Evolutionary conservation across 2,113 vertebrate species (phyloP).

Genomic region (Alectura lathami): DNA sequence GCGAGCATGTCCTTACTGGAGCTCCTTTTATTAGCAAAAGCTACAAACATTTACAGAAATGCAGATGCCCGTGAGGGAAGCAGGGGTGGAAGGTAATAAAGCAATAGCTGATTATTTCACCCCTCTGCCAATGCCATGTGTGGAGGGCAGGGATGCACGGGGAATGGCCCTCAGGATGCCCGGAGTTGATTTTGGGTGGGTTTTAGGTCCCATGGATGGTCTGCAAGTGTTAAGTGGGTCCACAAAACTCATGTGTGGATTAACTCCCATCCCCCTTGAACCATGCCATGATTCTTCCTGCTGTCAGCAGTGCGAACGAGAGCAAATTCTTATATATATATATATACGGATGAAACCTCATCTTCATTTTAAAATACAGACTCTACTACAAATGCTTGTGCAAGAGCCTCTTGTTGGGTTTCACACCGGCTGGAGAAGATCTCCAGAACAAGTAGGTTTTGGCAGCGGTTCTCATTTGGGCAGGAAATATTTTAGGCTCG

Average conservation of each 20-base stretch:
- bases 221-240: neutral
- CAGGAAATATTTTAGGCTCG: neutral
- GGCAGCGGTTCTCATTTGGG: neutral
- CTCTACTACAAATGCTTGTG: neutral
- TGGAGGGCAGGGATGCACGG: neutral
- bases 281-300: neutral
- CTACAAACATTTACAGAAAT: conserved; percentile 54
- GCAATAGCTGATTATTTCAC: conserved; percentile 27
- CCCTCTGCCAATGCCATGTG: neutral
- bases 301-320: neutral
- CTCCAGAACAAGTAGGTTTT: neutral
- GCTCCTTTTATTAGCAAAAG: conserved; percentile 60
- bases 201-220: neutral
- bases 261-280: too few relatives aligned
- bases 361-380: neutral
- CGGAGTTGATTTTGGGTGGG: neutral
- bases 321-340: neutral
- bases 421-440: neutral
- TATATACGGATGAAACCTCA: neutral
- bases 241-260: neutral
- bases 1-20: conserved; percentile 51
- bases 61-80: conserved; percentile 30
- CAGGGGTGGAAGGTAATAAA: conserved; percentile 38
- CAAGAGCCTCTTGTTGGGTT: neutral
- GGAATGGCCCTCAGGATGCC: neutral